phyloP scores from a whole-genome alignment of 2,888 invertebrate genomes.

The Apotomis turbidana region DNA sequence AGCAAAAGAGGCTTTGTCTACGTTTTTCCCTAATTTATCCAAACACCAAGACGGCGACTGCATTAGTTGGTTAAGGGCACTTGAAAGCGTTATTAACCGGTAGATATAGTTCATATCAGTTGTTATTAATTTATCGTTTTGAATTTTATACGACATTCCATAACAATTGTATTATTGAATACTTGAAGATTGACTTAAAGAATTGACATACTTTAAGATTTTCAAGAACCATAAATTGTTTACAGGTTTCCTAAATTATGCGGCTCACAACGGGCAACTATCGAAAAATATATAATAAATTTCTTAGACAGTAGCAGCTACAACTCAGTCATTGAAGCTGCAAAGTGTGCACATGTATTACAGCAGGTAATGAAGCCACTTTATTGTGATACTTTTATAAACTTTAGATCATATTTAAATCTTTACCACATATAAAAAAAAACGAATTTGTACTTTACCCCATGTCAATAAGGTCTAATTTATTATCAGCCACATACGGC shows the following conservation, averaged over 20 bases:
- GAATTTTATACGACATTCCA: not conserved
- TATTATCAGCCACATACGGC: too few relatives aligned
- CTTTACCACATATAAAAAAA: too few relatives aligned
- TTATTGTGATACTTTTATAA: too few relatives aligned
- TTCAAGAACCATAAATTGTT: constrained; percentile 56
- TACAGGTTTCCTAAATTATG: constrained; percentile 74
- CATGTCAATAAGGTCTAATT: too few relatives aligned
- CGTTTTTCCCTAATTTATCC: constrained; percentile 64
- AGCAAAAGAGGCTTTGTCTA: constrained; percentile 65
- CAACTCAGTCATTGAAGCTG: constrained; percentile 68
- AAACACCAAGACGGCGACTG: constrained; percentile 60
- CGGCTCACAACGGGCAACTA: constrained; percentile 63
- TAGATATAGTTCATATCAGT: constrained; percentile 48
- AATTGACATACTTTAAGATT: too few relatives aligned
- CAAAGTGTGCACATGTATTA: constrained; percentile 72
- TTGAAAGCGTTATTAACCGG: constrained; percentile 70
- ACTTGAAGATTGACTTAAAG: too few relatives aligned
- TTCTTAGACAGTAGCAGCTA: constrained; percentile 63
- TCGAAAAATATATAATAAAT: constrained; percentile 62
- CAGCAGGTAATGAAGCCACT: constrained; percentile 64
- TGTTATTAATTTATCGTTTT: not conserved
- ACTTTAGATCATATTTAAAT: too few relatives aligned
- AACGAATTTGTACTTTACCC: too few relatives aligned
- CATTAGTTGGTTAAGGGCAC: constrained; percentile 61
- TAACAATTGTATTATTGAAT: not conserved